Percentiles rank a stretch among this genome's conserved stretches.
Conservation (phyloP, 2,888 invertebrate species). For the Trichogramma dendrolimi region DNA sequence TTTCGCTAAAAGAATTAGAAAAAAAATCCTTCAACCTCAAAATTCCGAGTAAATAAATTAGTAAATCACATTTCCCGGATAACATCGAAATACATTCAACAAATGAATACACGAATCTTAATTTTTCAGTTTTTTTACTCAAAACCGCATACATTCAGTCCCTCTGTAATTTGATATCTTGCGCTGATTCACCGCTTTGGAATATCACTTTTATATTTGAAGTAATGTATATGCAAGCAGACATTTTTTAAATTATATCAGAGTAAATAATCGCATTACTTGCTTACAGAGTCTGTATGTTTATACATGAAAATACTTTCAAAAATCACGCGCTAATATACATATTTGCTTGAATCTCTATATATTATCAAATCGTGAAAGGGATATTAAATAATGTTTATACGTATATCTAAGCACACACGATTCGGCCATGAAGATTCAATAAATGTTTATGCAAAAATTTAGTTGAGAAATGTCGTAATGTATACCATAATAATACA, state of each 20-base stretch:
- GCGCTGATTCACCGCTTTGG: conserved; percentile 48
- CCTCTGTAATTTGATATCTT: conserved; percentile 38
- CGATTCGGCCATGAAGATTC: not conserved
- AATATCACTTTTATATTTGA: conserved; percentile 36
- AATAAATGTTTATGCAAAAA: conserved; percentile 18
- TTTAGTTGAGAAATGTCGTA: not conserved
- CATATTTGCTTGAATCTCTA: conserved; percentile 38
- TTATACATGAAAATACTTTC: conserved; percentile 3
- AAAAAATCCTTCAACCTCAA: conserved; percentile 31
- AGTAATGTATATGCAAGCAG: conserved; percentile 12
- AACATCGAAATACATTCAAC: not conserved
- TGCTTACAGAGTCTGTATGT: conserved; percentile 2
- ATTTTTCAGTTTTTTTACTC: conserved; percentile 12
- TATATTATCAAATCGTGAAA: conserved; percentile 18
- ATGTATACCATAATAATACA: conserved; percentile 10
- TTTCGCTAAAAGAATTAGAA: conserved; percentile 37
- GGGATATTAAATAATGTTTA: conserved; percentile 4
- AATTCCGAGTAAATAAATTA: conserved; percentile 32
- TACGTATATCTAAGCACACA: not conserved
- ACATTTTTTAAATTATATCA: no score
- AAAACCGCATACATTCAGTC: conserved; percentile 20
- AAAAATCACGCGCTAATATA: conserved; percentile 41
- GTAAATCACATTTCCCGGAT: conserved; percentile 35
- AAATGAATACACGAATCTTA: conserved; percentile 24
- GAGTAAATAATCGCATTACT: no score